Evolutionary conservation across 2,797 vertebrate genomes (phyloP), one percentile per base, ranked within the genome.

Genomic region (Sebastes steindachneri): DNA sequence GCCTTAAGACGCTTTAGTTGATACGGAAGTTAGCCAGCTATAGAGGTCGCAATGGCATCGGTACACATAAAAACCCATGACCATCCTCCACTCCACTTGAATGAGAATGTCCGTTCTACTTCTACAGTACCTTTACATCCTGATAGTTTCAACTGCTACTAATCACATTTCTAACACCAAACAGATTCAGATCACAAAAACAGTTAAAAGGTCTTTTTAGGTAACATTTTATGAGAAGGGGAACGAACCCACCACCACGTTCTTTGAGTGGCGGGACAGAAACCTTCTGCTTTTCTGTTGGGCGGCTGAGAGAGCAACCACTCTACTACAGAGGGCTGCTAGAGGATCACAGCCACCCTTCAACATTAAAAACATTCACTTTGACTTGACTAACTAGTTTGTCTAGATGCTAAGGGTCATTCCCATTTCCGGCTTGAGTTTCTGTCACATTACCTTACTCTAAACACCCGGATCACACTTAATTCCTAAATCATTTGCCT

Each of bases 231-330:
- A 68, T 96, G 25, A 93, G 95, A 89, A 92, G 95, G 96, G 93
- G 96, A 97, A 97, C 96, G 96, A 97, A 93, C 96, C 95, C 83
- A 17, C 84, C 90, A 94, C 87, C n/a, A 12, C 21, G 19, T 7
- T 28, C 95, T 96, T n/a, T 8, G 7, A 75, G 85, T 89, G 91
- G 88, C 37, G 14, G 91, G 95, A 93, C 96, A 97, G 96, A 96
- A 95, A 93, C 95, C 95, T 94, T 87, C 95, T 91, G 75, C 17
- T 1, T 95, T 95, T 80, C 55, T 97, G 29, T 97, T 17, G 95
- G 96, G 95, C 48, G 66, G 87, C 88, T 84, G 90, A 19, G 54
- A 63, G 29, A 62, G 89, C 95, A 95, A 84, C 83, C 33, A 26
- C 93, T 95, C 95, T 86, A 96, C 76, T 12, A 63, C 5, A 86